phyloP scores from a whole-genome alignment of 2,797 vertebrate genomes.

The Acipenser ruthenus region DNA sequence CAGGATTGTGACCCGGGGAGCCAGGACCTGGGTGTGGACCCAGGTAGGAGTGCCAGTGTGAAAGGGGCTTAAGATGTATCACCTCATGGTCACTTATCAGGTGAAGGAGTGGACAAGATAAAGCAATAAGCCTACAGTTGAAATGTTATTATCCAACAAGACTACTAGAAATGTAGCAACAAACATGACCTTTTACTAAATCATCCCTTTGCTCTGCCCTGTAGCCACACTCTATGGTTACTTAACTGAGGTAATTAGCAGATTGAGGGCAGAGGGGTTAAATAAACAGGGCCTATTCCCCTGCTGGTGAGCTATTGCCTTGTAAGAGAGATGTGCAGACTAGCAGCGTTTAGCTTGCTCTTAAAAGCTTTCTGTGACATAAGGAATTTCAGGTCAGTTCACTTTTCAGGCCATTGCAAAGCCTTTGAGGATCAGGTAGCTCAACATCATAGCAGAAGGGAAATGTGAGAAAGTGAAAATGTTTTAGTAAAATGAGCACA shows the following conservation, averaged over 20 bases:
- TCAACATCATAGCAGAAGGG: neutral
- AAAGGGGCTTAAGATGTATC: too few species aligned
- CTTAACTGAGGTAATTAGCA: conserved; percentile 15
- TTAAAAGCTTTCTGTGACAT: conserved; percentile 25
- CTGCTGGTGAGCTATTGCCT: neutral
- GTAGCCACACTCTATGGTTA: neutral
- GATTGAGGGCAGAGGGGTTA: conserved; percentile 27
- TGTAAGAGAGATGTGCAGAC: neutral
- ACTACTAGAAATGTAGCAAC: neutral
- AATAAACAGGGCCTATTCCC: conserved; percentile 11
- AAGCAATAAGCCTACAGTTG: neutral
- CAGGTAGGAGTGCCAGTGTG: too few species aligned
- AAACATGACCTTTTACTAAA: conserved; percentile 4
- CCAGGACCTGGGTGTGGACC: too few species aligned
- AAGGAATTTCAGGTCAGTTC: conserved; percentile 30
- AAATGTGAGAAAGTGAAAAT: conserved; percentile 5
- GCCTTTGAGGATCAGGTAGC: conserved; percentile 33
- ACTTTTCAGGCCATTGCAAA: conserved; percentile 45
- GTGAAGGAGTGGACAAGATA: neutral
- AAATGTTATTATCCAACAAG: neutral
- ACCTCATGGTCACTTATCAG: too few species aligned
- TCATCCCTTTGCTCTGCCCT: neutral
- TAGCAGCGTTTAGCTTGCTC: neutral
- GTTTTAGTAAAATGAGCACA: neutral
- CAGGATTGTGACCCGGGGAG: too few species aligned